These are phyloP conservation scores for Leptestheria dahalacensis DNA, from an alignment of 1,140 invertebrate genomes.

Conservation along the genomic window DNA sequence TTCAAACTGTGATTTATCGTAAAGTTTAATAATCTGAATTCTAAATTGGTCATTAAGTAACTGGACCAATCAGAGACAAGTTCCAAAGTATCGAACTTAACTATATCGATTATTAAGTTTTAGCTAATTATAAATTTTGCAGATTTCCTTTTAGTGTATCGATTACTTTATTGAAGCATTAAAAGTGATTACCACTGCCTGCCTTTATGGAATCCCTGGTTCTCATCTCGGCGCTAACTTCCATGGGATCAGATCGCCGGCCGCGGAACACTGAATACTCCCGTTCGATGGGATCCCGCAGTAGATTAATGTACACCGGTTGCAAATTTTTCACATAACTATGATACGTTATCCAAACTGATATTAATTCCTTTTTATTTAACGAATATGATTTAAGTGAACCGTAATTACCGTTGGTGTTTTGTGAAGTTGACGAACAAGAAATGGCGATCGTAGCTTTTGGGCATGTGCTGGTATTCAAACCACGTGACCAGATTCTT, in stretches of 20 bases:
- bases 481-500: conserved; percentile 26
- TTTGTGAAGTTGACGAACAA: conserved; percentile 47
- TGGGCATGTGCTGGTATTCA: conserved; percentile 26
- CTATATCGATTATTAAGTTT: no score
- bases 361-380: neutral
- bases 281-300: conserved; percentile 41
- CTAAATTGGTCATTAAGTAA: no score
- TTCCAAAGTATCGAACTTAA: no score
- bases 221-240: conserved; percentile 6
- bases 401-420: conserved; percentile 19
- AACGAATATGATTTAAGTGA: neutral
- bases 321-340: conserved; percentile 19
- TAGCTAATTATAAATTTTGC: no score
- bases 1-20: no score
- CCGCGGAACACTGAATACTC: conserved; percentile 25
- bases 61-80: no score
- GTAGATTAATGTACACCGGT: conserved; percentile 46
- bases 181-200: conserved; percentile 4
- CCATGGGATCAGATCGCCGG: conserved; percentile 11
- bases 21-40: no score
- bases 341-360: neutral
- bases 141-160: no score
- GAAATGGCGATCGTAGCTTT: conserved; percentile 38
- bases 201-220: neutral
- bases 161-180: neutral